Base-by-base conservation (phyloP, 2,888 invertebrate species). In the Synergus itoensis region DNA sequence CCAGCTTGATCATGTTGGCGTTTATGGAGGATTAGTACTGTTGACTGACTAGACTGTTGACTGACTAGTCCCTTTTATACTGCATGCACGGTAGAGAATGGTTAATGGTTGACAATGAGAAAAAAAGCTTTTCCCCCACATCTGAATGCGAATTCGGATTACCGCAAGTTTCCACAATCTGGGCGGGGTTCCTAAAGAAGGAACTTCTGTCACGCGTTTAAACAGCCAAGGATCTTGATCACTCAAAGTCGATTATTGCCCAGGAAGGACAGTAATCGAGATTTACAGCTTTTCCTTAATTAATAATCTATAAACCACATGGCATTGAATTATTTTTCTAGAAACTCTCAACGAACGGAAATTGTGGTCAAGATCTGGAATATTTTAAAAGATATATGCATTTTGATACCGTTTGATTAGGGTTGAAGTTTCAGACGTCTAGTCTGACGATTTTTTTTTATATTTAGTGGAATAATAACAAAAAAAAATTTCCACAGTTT, bases 1-100 rank as follows among this genome's bases (percentile, higher is more conserved):
- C 94, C 93, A 94, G 92, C 89, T 94, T 94, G 93, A 93, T 94
- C 94, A 94, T 94, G 92, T 93, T 94, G 93, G 87, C 88, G 79
- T 83, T 67, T 73, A 73, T 48, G 45, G 69, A 48, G 48, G 69
- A 73, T 73, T 53, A 21, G 69, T n/a, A 73, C 69, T 73, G 69
- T 73, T 73, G 69, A 73, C 69, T 73, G 69, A 73, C 45, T 73
- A 73, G 69, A 73, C 36, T 45, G 21, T 45, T 48, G 28, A 45
- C 48, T 73, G 45, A 28, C 12, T 48, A 73, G 69, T 73, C 69
- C 69, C 48, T 73, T 73, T 48, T 73, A 73, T 73, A 73, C 69
- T 45, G 40, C 69, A 36, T 73, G 21, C 9, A 73, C n/a, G n/a
- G 14, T 73, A 73, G 69, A 48, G 69, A 73, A 73, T 73, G 69